Evolutionary conservation across 1,140 invertebrate genomes (phyloP), one percentile per base, ranked within the genome.

Genomic region (Apis florea): DNA sequence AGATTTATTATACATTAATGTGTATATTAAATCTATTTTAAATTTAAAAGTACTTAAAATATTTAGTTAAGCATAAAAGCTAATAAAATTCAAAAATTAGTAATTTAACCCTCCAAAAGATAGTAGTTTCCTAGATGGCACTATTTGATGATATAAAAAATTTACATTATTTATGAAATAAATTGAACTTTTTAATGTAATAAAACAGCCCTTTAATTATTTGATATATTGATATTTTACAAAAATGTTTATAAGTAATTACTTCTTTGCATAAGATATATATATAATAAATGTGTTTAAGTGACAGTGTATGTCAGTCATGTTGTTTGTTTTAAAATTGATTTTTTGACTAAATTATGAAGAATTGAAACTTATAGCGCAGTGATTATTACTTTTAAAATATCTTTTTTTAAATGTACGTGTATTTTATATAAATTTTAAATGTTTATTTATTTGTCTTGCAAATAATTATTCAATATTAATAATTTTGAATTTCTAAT

Each of bases 321-420:
- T 80, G 85, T 75, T 77, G 84, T 76, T 83, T 74, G 26, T 63
- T 61, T 67, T 5, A 59, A 51, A 61, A 73, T 63, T 59, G 21
- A 72, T 56, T 11, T n/a, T 58, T 63, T 82, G 8, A 49, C 53
- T 9, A 47, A 71, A 63, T 56, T 56, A 66, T 64, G 59, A 74
- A 68, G 51, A 69, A 63, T 84, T 49, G 24, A 15, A 54, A 84
- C 53, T 79, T 73, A 51, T 66, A 74, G 21, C 53, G 24, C 24
- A 54, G 53, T 58, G 31, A 51, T 26, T 71, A 49, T 47, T 79
- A 63, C 40, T 53, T 47, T 15, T 19, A 72, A 47, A 64, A 54
- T 64, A 72, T 79, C 19, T 26, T 61, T 77, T 75, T 66, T 47
- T 59, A 87, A 87, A 81, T 84, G 85, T 87, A 81, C 6, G 85